A percentile compares a stretch with the other conserved stretches of the same genome.
Evolutionary conservation across 2,888 invertebrate genomes (phyloP).

Genomic region (Danaus chrysippus): DNA sequence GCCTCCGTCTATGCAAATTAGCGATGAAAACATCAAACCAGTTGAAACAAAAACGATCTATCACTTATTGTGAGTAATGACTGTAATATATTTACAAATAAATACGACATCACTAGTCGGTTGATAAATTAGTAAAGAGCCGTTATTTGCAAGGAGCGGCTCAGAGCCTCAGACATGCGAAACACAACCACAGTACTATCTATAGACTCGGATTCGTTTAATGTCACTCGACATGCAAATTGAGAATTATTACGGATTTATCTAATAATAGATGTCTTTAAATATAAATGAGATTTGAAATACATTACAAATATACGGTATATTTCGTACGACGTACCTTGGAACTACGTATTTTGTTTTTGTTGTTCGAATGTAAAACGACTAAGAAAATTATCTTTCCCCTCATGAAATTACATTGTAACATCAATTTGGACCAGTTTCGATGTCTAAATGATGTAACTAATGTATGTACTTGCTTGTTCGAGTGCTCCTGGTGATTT

Average conservation of each 20-base stretch:
- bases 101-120: neutral
- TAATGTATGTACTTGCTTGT: too few relatives aligned
- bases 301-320: neutral
- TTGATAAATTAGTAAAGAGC: too few relatives aligned
- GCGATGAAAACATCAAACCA: constrained; percentile 15
- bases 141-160: neutral
- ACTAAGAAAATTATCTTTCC: too few relatives aligned
- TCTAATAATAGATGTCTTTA: neutral
- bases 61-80: neutral
- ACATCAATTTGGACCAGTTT: too few relatives aligned
- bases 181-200: neutral
- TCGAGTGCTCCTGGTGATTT: too few relatives aligned
- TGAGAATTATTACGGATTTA: constrained; percentile 5
- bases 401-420: too few relatives aligned
- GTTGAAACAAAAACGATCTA: constrained; percentile 6
- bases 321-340: neutral
- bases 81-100: constrained; percentile 1
- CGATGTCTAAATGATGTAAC: too few relatives aligned
- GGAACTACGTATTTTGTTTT: neutral
- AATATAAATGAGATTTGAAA: neutral
- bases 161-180: neutral
- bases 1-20: constrained; percentile 19
- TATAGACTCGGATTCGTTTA: constrained; percentile 12
- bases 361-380: neutral
- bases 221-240: constrained; percentile 15